Base-by-base conservation (phyloP, 1,140 invertebrate species). In the Drosophila murphyi region DNA sequence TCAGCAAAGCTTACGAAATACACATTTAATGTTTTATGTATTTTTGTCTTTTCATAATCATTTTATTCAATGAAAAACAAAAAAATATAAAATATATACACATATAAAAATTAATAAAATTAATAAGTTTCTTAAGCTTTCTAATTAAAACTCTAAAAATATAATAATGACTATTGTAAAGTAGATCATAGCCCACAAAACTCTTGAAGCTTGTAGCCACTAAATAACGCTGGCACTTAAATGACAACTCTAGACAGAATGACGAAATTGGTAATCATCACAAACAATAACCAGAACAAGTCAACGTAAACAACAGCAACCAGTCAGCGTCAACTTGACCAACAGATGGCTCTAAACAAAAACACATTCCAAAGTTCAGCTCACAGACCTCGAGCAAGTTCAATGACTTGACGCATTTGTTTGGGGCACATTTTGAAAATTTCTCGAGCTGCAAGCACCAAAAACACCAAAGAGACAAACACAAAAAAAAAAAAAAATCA, bases 361-460 rank as follows among this genome's bases (percentile, higher is more conserved):
- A 61, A 61, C 50, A 56, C 57, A 78, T 41, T 67, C 39, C 68
- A 73, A 67, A 68, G 62, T 62, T 39, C 50, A 82, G 68, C 29
- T 39, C 7, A n/a, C 3, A 54, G 47, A 45, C 77, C 80, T 82
- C 68, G 82, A 80, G 75, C 85, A 72, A 85, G 76, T 80, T 76
- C 80, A 77, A 88, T 89, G 80, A 72, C 80, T 89, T 60, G 68
- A n/a, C 12, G 51, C 48, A 51, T 51, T 62, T 55, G 2, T 55
- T 5, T 55, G 4, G 20, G 52, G 41, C 37, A n/a, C 47, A 31
- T 70, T 71, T 32, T 8, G 35, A 55, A 76, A 51, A 69, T 72
- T 80, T 86, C 68, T 77, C 48, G 69, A 70, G 32, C 65, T 43
- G 37, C 10, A 73, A 71, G 20, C 20, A 47, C 51, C 55, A 39